A percentile compares a stretch with the other conserved stretches of the same genome.
Conservation (phyloP, 1,140 invertebrate genomes). For the Heliconius melpomene region DNA sequence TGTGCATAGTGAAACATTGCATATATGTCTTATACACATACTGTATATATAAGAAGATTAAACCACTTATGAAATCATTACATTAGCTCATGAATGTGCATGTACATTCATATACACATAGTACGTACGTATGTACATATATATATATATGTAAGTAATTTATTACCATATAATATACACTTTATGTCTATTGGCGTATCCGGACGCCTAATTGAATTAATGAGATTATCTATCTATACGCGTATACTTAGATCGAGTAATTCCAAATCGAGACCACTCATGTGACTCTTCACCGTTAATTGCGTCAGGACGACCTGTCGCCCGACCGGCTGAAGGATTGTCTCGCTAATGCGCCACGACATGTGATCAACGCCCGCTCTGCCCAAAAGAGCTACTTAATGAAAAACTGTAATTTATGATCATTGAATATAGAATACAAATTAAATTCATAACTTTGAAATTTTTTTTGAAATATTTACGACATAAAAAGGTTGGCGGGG, state of each 20-base stretch:
- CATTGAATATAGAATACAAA: neutral
- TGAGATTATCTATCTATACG: conserved; percentile 25
- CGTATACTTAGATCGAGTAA: conserved; percentile 45
- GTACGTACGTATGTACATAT: neutral
- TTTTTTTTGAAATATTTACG: neutral
- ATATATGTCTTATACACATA: neutral
- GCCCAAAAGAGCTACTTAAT: conserved; percentile 29
- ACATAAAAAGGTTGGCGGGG: no score
- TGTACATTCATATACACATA: neutral
- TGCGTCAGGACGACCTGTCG: conserved; percentile 46
- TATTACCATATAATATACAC: neutral
- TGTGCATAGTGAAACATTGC: no score
- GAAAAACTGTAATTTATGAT: conserved; percentile 9
- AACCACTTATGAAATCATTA: neutral
- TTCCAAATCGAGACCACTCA: conserved; percentile 51
- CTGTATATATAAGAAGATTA: no score
- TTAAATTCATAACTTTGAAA: neutral
- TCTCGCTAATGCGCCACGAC: conserved; percentile 56
- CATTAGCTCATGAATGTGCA: neutral
- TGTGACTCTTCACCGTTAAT: conserved; percentile 59
- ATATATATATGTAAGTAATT: neutral
- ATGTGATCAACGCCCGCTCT: conserved; percentile 35
- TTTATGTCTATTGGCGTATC: conserved; percentile 1
- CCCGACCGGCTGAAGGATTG: conserved; percentile 60
- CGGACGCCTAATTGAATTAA: conserved; percentile 19